A percentile compares a stretch with the other conserved stretches of the same genome.
Evolutionary conservation across 2,888 invertebrate species (phyloP).

Genomic region (Trissolcus brochymenae): DNA sequence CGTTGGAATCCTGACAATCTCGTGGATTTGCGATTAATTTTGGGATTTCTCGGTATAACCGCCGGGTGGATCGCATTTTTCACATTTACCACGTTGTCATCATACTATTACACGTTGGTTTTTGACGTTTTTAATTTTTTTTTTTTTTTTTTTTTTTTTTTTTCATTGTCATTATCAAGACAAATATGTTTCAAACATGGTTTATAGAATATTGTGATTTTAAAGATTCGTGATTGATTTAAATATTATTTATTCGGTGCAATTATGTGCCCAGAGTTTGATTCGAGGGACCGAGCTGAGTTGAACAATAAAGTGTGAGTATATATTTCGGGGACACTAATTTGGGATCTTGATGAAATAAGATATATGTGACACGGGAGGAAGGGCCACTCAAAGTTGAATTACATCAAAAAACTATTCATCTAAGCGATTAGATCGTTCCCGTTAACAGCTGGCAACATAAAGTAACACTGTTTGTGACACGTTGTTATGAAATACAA

Average conservation of each 20-base stretch:
- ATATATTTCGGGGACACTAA: slow-evolving; percentile 32
- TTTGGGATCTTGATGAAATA: slow-evolving; percentile 53
- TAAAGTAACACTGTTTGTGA: slow-evolving; percentile 68
- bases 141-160: slow-evolving; percentile 2
- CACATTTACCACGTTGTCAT: slow-evolving; percentile 5
- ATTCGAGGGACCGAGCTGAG: slow-evolving; percentile 29
- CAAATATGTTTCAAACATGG: too few species aligned
- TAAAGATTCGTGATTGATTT: too few species aligned
- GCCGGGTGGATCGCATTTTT: slow-evolving; percentile 14
- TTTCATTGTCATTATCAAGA: too few species aligned
- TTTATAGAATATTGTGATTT: too few species aligned
- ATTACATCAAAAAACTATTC: slow-evolving; percentile 51
- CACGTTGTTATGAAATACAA: slow-evolving; percentile 69
- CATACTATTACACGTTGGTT: slow-evolving; percentile 6
- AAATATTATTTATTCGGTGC: not conserved
- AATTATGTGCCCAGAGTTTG: slow-evolving; percentile 37
- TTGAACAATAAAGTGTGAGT: slow-evolving; percentile 34
- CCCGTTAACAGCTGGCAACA: slow-evolving; percentile 56
- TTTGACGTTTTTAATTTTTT: slow-evolving; percentile 1
- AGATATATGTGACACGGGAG: slow-evolving; percentile 41
- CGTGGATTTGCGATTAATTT: slow-evolving; percentile 26
- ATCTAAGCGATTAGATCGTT: slow-evolving; percentile 53
- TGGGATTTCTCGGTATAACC: slow-evolving; percentile 22
- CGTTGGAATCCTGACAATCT: slow-evolving; percentile 21
- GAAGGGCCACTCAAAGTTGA: slow-evolving; percentile 48